Evolutionary conservation across 2,113 vertebrate genomes (phyloP), one percentile per base, ranked within the genome.

Genomic region (Siniperca knerii): DNA sequence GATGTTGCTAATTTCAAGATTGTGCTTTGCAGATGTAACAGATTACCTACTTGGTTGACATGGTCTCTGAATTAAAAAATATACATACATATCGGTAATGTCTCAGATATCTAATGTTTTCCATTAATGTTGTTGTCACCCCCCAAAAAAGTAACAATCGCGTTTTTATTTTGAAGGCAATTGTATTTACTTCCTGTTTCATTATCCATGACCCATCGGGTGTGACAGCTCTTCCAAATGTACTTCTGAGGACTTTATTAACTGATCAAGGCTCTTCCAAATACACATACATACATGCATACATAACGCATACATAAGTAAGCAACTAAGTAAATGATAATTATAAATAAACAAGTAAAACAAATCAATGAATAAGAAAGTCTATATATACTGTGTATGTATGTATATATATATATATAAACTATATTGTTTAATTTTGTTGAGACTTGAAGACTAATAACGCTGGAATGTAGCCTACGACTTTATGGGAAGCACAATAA

Each of bases 121-220:
- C 4, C 20, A 15, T 11, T 64, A 15, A 52, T 20, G 2, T 6
- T 52, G 5, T 40, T 40, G 6, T 12, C 2, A 12, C 18, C 15
- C 2, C 13, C 21, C 29, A 29, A 29, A 23, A 40, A 52, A 20
- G 42, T 23, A 60, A 65, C 4, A 46, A 23, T 1, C 10, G n/a
- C 42, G 50, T 60, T 72, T 57, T 90, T 88, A 88, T 78, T 86
- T 54, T 88, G 77, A 90, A 90, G 44, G 42, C 0, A 61, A 6
- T 12, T 16, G 5, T 48, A 23, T 75, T 37, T 8, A 35, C 60
- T 82, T 82, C 21, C 13, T 70, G 50, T 65, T 29, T 40, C 11
- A 16, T n/a, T 25, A 4, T 2, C 4, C 8, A 2, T 57, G 1
- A 9, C 46, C 11, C 23, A 4, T 10, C 8, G 44, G 4, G 3